A percentile compares a stretch with the other conserved stretches of the same genome.
Conservation (phyloP, 2,797 vertebrate genomes). For the Delichon dasypus region DNA sequence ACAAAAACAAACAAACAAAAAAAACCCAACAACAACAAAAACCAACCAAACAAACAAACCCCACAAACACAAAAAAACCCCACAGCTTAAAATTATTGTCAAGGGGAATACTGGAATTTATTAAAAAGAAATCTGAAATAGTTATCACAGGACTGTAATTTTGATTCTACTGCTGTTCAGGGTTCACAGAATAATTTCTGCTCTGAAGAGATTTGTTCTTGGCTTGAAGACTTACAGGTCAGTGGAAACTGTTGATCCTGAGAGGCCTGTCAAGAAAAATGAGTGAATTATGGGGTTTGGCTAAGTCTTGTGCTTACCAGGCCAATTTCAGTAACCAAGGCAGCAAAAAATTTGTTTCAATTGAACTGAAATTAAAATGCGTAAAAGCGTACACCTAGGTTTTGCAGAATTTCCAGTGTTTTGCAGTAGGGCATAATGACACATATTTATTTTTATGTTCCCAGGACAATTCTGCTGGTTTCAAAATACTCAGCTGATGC, state of each 20-base stretch:
- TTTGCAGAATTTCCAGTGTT: constrained; percentile 17
- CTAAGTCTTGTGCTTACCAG: constrained; percentile 40
- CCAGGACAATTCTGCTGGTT: constrained; percentile 32
- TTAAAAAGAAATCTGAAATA: constrained; percentile 8
- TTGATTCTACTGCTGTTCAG: constrained; percentile 3
- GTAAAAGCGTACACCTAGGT: not conserved
- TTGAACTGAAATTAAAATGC: constrained; percentile 53
- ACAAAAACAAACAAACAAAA: not conserved
- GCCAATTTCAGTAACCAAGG: constrained; percentile 47
- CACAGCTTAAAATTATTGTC: not conserved
- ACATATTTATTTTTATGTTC: constrained; percentile 3
- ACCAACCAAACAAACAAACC: not conserved
- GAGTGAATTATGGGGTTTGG: constrained; percentile 47
- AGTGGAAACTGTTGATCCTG: constrained; percentile 63
- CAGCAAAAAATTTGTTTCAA: constrained; percentile 32
- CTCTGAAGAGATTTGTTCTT: constrained; percentile 7
- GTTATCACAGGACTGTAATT: not conserved
- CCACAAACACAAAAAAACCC: too few relatives aligned
- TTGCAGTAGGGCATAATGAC: not conserved
- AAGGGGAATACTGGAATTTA: not conserved
- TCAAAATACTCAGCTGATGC: not conserved
- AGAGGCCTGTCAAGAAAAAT: constrained; percentile 57
- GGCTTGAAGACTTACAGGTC: constrained; percentile 43
- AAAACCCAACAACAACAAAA: not conserved
- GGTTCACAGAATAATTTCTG: constrained; percentile 32